These are phyloP conservation scores for Cyrtonyx montezumae DNA, from an alignment of 2,113 vertebrate genomes.

Conservation along the genomic window DNA sequence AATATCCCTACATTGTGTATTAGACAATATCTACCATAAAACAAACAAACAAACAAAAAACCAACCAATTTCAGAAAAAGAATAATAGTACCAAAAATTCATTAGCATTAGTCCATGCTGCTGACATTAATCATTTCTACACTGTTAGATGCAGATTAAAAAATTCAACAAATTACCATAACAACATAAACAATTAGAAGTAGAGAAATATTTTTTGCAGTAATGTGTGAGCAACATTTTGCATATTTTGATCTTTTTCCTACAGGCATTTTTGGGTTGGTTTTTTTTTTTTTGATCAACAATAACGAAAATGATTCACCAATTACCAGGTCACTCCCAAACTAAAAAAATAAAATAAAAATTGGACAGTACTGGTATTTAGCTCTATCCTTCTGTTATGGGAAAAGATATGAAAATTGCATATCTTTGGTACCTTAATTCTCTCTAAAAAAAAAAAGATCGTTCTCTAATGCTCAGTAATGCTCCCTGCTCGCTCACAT, in stretches of 20 bases:
- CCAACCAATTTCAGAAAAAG: background rate
- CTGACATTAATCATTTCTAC: background rate
- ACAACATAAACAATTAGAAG: background rate
- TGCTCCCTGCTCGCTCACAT: background rate
- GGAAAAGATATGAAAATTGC: background rate
- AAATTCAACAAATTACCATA: background rate
- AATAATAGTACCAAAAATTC: background rate
- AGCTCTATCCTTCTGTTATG: background rate
- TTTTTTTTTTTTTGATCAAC: background rate
- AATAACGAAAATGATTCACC: background rate
- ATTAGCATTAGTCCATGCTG: background rate
- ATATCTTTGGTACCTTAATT: background rate
- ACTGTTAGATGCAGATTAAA: background rate
- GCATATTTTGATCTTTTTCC: background rate
- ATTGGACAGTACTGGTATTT: background rate
- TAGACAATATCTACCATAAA: background rate
- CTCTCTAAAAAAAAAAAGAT: background rate
- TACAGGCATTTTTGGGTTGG: background rate
- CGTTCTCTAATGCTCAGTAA: background rate
- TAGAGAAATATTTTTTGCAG: background rate
- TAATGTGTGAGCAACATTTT: rapidly evolving
- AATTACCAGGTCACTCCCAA: background rate
- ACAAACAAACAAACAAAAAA: background rate
- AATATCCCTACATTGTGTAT: background rate
- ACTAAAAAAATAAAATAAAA: background rate